These are phyloP conservation scores for Phoenicopterus ruber DNA, from an alignment of 2,113 vertebrate genomes.

Conservation along the genomic window DNA sequence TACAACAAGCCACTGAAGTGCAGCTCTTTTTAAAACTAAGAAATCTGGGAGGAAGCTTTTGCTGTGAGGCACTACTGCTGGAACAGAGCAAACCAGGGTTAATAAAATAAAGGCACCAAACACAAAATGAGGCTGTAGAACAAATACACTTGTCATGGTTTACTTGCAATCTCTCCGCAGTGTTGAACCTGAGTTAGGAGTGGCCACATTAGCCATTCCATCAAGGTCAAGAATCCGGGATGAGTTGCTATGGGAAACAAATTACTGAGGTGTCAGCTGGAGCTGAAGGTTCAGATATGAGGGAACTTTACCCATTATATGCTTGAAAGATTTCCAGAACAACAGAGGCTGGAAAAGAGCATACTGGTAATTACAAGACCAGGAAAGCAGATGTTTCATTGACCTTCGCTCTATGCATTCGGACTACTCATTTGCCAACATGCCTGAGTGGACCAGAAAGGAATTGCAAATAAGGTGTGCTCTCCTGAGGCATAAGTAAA, in stretches of 20 bases:
- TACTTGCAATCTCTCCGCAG: fast-evolving
- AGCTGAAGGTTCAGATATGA: slow-evolving; percentile 57
- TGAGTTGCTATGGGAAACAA: slow-evolving; percentile 70
- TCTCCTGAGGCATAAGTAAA: not conserved
- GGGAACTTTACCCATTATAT: slow-evolving; percentile 66
- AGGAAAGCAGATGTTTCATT: slow-evolving; percentile 59
- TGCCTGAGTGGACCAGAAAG: not conserved
- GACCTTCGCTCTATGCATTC: slow-evolving; percentile 13
- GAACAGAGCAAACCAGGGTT: not conserved
- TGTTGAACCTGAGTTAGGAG: not conserved
- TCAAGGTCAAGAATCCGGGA: slow-evolving; percentile 57
- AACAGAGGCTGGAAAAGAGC: slow-evolving; percentile 50
- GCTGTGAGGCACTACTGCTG: not conserved
- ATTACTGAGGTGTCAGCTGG: slow-evolving; percentile 60
- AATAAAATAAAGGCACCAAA: not conserved
- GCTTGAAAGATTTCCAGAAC: slow-evolving; percentile 62
- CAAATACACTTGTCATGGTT: not conserved
- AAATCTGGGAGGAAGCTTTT: not conserved
- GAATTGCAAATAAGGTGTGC: not conserved
- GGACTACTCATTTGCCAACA: slow-evolving; percentile 14
- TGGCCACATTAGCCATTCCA: slow-evolving; percentile 38
- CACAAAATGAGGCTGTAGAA: not conserved
- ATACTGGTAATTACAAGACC: slow-evolving; percentile 20
- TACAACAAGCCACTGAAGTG: not conserved
- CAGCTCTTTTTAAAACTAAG: not conserved